These are phyloP conservation scores for Clarias magur DNA, from an alignment of 2,113 vertebrate genomes.

Conservation along the genomic window DNA sequence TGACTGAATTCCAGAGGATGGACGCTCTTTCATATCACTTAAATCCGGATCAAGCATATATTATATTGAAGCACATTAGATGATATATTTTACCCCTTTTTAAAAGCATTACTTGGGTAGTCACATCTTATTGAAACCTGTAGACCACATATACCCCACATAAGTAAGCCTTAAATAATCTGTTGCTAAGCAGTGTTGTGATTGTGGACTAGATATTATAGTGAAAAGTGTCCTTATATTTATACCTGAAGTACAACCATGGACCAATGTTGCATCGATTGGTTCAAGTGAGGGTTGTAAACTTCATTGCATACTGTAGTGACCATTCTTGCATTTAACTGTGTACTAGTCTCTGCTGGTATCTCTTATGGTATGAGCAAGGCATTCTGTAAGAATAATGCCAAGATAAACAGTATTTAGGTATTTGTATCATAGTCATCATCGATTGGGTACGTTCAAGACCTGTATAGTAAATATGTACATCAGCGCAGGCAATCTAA, in stretches of 20 bases:
- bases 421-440: background rate
- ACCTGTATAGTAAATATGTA: constrained; percentile 22
- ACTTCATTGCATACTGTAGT: constrained; percentile 26
- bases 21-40: background rate
- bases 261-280: background rate
- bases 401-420: constrained; percentile 35
- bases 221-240: constrained; percentile 75
- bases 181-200: constrained; percentile 51
- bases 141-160: constrained; percentile 2
- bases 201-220: constrained; percentile 57
- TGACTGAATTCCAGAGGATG: background rate
- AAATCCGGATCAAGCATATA: background rate
- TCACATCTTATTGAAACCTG: background rate
- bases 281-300: constrained; percentile 16
- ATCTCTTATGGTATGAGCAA: constrained; percentile 4
- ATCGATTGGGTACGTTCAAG: background rate
- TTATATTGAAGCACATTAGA: constrained; percentile 46
- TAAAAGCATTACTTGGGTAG: constrained; percentile 20
- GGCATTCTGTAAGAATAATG: constrained; percentile 24
- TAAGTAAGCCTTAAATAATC: constrained; percentile 53
- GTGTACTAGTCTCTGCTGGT: constrained; percentile 9
- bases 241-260: constrained; percentile 30
- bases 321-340: constrained; percentile 16
- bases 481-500: constrained; percentile 13
- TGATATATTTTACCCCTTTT: constrained; percentile 38